Percentiles rank a stretch among this genome's conserved stretches.
Evolutionary conservation across 2,888 invertebrate species (phyloP).

Genomic region (Cerceris ruficornis): DNA sequence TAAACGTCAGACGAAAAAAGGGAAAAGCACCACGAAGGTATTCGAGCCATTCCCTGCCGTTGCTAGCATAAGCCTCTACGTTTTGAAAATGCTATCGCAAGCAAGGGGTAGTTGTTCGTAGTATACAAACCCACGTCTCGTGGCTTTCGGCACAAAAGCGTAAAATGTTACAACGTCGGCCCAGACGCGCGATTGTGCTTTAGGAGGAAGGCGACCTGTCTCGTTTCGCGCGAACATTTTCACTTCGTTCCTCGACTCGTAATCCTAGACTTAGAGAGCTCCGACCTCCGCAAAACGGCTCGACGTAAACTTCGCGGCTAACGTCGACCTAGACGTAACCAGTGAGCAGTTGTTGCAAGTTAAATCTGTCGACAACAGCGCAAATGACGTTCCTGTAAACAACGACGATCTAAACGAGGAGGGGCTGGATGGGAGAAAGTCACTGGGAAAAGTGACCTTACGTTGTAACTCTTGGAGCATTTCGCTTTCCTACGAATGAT

Average conservation of each 20-base stretch:
- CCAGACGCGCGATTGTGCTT: constrained; percentile 56
- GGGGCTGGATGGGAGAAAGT: background rate
- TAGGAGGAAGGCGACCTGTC: constrained; percentile 40
- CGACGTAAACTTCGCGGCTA: constrained; percentile 30
- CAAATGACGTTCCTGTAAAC: constrained; percentile 32
- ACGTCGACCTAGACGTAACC: constrained; percentile 14
- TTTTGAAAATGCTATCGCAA: constrained; percentile 25
- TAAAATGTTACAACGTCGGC: constrained; percentile 50
- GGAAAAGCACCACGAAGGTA: background rate
- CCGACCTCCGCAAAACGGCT: constrained; percentile 16
- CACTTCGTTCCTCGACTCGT: constrained; percentile 32
- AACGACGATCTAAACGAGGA: constrained; percentile 6
- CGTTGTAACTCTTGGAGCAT: constrained; percentile 29
- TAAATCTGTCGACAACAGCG: constrained; percentile 29
- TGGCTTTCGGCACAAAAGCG: constrained; percentile 43
- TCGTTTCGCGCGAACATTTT: constrained; percentile 54
- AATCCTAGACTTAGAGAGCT: background rate
- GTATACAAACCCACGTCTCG: constrained; percentile 28
- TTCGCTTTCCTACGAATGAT: too few species aligned
- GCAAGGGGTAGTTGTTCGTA: background rate
- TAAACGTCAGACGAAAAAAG: too few species aligned
- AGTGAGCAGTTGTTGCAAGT: constrained; percentile 25
- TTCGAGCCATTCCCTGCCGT: background rate
- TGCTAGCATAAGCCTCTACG: constrained; percentile 33
- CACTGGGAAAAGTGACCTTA: constrained; percentile 9